Evolutionary conservation across 2,113 vertebrate species (phyloP).

Genomic region (Laterallus jamaicensis): DNA sequence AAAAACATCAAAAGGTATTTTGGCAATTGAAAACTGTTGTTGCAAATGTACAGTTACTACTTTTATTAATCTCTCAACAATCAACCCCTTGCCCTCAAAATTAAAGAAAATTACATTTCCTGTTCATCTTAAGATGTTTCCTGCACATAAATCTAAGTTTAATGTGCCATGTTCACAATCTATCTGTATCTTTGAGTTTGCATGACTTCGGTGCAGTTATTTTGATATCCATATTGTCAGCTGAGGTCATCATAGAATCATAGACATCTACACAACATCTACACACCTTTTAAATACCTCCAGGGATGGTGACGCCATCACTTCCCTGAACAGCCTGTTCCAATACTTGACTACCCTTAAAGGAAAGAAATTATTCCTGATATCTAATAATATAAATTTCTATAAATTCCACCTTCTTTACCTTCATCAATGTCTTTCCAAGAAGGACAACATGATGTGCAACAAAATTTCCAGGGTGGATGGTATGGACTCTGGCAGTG

Average conservation of each 20-base stretch:
- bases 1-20: not conserved
- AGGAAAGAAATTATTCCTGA: too few relatives aligned
- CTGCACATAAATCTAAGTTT: not conserved
- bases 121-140: not conserved
- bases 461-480: not conserved
- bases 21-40: not conserved
- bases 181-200: not conserved
- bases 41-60: not conserved
- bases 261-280: too few relatives aligned
- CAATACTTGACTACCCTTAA: too few relatives aligned
- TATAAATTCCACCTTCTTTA: not conserved
- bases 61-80: not conserved
- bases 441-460: not conserved
- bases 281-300: too few relatives aligned
- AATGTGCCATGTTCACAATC: not conserved
- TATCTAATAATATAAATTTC: not conserved
- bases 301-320: too few relatives aligned
- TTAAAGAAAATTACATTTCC: not conserved
- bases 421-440: not conserved
- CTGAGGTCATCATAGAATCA: not conserved
- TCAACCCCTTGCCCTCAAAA: not conserved
- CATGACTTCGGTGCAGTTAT: not conserved
- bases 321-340: too few relatives aligned
- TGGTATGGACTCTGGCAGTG: not conserved
- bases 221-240: not conserved